Percentiles rank a stretch among this genome's conserved stretches.
Conservation (phyloP, 2,888 invertebrate genomes). For the Alsophila aescularia region DNA sequence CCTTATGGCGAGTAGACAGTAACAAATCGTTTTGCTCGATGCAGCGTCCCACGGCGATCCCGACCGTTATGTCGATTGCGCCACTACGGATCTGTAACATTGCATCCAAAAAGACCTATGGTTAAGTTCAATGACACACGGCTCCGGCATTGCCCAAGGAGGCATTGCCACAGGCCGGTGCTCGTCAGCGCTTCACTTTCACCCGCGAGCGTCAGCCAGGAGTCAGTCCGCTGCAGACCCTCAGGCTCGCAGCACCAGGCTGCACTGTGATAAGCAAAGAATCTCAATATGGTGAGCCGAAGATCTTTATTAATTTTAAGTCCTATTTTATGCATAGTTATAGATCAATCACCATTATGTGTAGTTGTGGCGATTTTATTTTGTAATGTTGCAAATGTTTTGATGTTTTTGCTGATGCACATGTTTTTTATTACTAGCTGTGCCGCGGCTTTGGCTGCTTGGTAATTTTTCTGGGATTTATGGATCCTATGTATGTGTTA, state of each 20-base stretch:
- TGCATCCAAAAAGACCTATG: conserved; percentile 18
- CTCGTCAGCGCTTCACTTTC: conserved; percentile 30
- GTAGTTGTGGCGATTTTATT: no score
- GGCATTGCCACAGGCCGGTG: conserved; percentile 31
- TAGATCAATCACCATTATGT: neutral
- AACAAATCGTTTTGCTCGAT: no score
- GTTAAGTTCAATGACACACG: conserved; percentile 21
- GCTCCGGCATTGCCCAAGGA: conserved; percentile 25
- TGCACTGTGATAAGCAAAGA: conserved; percentile 1
- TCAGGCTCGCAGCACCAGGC: conserved; percentile 32
- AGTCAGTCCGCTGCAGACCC: conserved; percentile 43
- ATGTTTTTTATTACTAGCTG: no score
- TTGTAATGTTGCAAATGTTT: no score
- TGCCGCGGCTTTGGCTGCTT: no score
- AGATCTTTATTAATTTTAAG: conserved; percentile 3
- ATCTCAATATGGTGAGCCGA: conserved; percentile 49
- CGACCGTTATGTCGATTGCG: conserved; percentile 6
- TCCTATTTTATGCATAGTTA: neutral
- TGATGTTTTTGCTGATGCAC: no score
- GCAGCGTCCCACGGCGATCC: neutral
- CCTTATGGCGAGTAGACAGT: no score
- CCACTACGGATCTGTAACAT: conserved; percentile 16
- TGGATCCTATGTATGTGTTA: no score
- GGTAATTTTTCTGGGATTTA: no score
- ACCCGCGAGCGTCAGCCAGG: conserved; percentile 23